Conservation (phyloP, 1,140 invertebrate species). For the Brachionus rubens region DNA sequence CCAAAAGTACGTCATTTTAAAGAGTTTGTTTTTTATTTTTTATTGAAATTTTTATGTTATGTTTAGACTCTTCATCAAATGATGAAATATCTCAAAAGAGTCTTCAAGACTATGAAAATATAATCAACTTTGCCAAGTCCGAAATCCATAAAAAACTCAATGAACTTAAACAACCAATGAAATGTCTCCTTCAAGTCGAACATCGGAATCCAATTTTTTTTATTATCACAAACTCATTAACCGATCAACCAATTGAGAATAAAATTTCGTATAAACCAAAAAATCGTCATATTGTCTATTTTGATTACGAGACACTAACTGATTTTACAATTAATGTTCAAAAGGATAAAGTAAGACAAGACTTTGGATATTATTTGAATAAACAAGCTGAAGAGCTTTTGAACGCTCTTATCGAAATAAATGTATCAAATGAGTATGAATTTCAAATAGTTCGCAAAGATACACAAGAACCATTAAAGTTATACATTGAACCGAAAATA, state of each 20-base stretch:
- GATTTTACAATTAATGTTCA: slow-evolving; percentile 8
- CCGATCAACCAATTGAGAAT: not conserved
- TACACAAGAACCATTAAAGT: slow-evolving; percentile 6
- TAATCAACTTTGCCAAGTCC: not conserved
- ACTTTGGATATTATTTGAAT: not conserved
- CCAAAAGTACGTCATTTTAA: slow-evolving; percentile 13
- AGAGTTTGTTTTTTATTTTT: not conserved
- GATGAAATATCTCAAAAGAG: not conserved
- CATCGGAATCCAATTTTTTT: slow-evolving; percentile 6
- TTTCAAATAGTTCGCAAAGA: slow-evolving; percentile 22
- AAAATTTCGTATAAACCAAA: slow-evolving; percentile 7
- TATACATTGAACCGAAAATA: slow-evolving; percentile 4
- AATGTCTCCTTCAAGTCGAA: slow-evolving; percentile 4
- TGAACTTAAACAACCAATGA: not conserved
- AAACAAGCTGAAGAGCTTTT: slow-evolving; percentile 1
- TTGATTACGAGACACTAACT: not conserved
- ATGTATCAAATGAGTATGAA: not conserved
- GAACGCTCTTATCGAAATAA: not conserved
- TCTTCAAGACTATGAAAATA: slow-evolving; percentile 9
- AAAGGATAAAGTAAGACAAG: not conserved
- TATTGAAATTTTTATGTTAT: not conserved
- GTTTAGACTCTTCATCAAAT: not conserved
- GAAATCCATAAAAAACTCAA: slow-evolving; percentile 8
- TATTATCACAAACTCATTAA: not conserved
- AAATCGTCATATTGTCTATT: not conserved